Conservation (phyloP, 2,113 vertebrate genomes). For the Hippocampus guttulatus region DNA sequence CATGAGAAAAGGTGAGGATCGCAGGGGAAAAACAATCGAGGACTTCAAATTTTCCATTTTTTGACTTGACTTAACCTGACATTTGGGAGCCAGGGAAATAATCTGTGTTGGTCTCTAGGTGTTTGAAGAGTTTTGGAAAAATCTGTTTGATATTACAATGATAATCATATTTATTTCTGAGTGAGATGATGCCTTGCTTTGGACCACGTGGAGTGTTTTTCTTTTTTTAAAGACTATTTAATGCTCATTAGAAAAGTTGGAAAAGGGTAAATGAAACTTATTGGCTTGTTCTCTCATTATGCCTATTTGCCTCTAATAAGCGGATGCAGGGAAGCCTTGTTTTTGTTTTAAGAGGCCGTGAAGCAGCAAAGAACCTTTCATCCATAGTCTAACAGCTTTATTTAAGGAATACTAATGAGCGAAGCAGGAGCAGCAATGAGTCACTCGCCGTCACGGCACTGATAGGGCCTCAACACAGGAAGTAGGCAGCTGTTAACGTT, state of each 20-base stretch:
- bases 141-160: neutral
- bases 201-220: conserved; percentile 6
- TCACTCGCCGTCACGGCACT: conserved; percentile 18
- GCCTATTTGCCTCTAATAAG: neutral
- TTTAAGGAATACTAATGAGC: conserved; percentile 36
- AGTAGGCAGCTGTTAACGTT: neutral
- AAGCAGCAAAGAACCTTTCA: conserved; percentile 15
- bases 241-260: conserved; percentile 17
- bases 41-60: conserved; percentile 51
- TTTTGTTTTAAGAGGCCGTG: conserved; percentile 18
- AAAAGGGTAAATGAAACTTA: conserved; percentile 16
- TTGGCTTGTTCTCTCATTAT: conserved; percentile 14
- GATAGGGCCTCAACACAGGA: conserved; percentile 35
- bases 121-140: conserved; percentile 21
- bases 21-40: conserved; percentile 40
- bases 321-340: neutral
- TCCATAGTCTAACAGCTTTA: conserved; percentile 33
- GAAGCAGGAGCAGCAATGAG: conserved; percentile 10
- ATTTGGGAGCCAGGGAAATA: conserved; percentile 18
- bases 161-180: conserved; percentile 15
- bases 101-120: conserved; percentile 22
- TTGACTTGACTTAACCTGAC: conserved; percentile 32
- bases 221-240: conserved; percentile 14
- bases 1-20: conserved; percentile 34
- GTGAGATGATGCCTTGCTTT: conserved; percentile 20